Evolutionary conservation across 2,113 vertebrate species (phyloP).

Genomic region (Tauraco erythrolophus): DNA sequence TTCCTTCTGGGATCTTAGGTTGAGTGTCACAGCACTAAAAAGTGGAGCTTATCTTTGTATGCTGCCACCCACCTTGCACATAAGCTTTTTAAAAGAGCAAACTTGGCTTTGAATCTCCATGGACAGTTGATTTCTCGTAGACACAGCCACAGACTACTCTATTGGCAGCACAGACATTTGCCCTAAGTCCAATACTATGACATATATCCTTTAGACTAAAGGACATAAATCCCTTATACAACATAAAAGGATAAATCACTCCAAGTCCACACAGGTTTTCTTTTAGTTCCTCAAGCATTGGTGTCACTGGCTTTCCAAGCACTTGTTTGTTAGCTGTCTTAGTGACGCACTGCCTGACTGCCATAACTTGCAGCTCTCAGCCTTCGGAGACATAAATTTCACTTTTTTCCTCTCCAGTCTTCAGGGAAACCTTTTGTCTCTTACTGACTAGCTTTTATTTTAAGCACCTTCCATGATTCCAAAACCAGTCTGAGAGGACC

Average conservation of each 20-base stretch:
- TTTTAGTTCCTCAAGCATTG: neutral
- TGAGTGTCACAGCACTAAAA: neutral
- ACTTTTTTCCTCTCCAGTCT: neutral
- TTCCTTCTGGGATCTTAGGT: neutral
- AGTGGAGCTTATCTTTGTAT: neutral
- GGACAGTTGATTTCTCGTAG: neutral
- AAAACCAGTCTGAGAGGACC: neutral
- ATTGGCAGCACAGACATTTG: neutral
- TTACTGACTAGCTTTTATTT: neutral
- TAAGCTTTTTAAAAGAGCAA: neutral
- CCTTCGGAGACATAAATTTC: neutral
- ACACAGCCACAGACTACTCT: neutral
- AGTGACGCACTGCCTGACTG: neutral
- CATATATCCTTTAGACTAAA: too few relatives aligned
- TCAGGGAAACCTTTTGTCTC: neutral
- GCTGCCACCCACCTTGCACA: rapidly evolving
- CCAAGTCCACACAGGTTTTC: neutral
- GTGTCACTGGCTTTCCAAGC: neutral
- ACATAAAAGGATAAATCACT: neutral
- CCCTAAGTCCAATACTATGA: neutral
- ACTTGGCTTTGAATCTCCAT: neutral
- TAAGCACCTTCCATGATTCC: neutral
- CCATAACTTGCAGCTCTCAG: neutral
- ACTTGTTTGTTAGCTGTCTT: neutral
- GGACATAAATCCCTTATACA: neutral